Evolutionary conservation across 2,797 vertebrate species (phyloP), one percentile per base, ranked within the genome.

Genomic region (Gymnoscopelus braueri): DNA sequence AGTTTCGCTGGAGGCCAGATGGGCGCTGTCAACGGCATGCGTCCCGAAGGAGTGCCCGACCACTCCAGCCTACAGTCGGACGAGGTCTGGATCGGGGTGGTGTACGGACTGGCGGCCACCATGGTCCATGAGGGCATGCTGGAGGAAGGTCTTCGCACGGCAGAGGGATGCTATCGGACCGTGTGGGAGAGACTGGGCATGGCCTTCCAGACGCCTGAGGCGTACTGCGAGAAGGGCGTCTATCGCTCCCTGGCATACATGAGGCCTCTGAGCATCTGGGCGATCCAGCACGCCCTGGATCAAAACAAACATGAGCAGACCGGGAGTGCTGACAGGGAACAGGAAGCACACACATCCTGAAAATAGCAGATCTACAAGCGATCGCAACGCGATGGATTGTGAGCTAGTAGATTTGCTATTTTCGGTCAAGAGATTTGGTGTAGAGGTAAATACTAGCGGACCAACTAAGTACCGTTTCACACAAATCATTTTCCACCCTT

Each of bases 21-120:
- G 97, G 98, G 98, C 0, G 97, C 98, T 0, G 97, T 99, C 24
- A 99, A 99, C 0, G 97, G 98, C 57, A 98, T 99, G 98, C 94
- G 94, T 11, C 97, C 97, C 0, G 89, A 95, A 0, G 97, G 97
- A 0, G 90, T 94, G 23, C 94, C 95, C 0, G 97, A 99, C 70
- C 95, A 82, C 63, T 97, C 97, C 88, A 99, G 98, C 0, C 88
- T 99, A 67, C 98, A 99, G 69, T 98, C 98, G 1, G 93, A 96
- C 0, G 97, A 99, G 87, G 97, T 98, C 54, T 99, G 98, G 98
- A 91, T 96, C 0, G 97, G 98, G 0, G 97, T 99, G 3, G 97
- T 98, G 52, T 99, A 99, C 0, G 95, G 96, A 23, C 88, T 99
- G 82, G 97, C 97, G 5, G 97, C 98, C 71, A 98, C 97, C 50